phyloP scores from a whole-genome alignment of 1,140 invertebrate species.

The Apocrypta bakeri region DNA sequence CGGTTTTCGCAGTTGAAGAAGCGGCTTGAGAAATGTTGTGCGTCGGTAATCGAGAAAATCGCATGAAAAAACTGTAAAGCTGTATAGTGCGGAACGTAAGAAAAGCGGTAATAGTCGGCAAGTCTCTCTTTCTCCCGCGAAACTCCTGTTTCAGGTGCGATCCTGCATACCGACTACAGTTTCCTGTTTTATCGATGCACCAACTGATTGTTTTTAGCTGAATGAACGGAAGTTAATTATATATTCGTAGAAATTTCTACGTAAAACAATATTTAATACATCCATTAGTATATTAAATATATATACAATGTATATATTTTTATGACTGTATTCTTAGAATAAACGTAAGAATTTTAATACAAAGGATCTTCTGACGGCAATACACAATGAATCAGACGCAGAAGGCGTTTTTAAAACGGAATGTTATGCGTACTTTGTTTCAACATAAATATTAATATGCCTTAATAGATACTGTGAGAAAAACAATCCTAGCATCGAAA shows the following conservation, averaged over 20 bases:
- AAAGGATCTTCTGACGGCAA: not conserved
- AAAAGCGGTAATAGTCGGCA: constrained; percentile 13
- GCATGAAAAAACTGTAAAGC: not conserved
- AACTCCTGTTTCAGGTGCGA: constrained; percentile 8
- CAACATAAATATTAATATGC: not conserved
- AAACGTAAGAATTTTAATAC: not conserved
- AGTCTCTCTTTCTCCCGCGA: constrained; percentile 5
- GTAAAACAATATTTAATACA: not conserved
- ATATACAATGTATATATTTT: not conserved
- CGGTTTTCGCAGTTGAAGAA: not conserved
- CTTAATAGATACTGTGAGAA: no score
- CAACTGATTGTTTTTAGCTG: not conserved
- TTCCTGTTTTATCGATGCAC: constrained; percentile 13
- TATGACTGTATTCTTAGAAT: not conserved
- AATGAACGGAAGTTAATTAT: not conserved
- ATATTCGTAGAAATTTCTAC: not conserved
- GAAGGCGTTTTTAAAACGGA: not conserved
- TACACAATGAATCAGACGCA: not conserved
- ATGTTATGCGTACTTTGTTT: not conserved
- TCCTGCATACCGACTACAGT: constrained; percentile 19
- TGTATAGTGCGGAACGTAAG: not conserved
- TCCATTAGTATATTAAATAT: not conserved
- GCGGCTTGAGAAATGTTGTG: no score
- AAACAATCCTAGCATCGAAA: no score
- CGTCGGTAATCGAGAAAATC: constrained; percentile 25